Percentiles rank a stretch among this genome's conserved stretches.
Conservation (phyloP, 2,113 vertebrate genomes). For the Neodontobutis hainanensis region DNA sequence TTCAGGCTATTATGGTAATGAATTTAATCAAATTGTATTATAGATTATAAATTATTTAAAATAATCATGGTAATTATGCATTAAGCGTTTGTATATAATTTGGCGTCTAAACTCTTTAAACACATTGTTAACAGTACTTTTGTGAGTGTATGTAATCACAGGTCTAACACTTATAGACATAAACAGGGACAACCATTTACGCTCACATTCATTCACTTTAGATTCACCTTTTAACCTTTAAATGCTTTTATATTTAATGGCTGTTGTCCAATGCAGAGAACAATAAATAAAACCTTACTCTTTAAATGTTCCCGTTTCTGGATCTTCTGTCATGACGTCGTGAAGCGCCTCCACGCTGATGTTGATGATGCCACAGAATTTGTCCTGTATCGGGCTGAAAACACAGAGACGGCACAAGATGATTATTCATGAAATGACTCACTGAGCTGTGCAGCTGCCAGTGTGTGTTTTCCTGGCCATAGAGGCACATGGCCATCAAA, state of each 20-base stretch:
- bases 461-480: background rate
- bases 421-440: slow-evolving; percentile 6
- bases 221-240: background rate
- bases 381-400: slow-evolving; percentile 93
- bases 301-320: slow-evolving; percentile 90
- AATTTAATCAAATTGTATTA: no score
- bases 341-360: slow-evolving; percentile 93
- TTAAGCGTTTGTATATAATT: no score
- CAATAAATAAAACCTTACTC: slow-evolving; percentile 82
- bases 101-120: no score
- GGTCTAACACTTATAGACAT: background rate
- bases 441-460: slow-evolving; percentile 10
- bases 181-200: background rate
- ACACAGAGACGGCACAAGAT: slow-evolving; percentile 32
- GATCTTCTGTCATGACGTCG: slow-evolving; percentile 95
- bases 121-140: no score
- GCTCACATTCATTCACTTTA: background rate
- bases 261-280: background rate
- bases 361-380: slow-evolving; percentile 97
- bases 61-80: no score
- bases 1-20: no score
- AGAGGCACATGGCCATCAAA: slow-evolving; percentile 10
- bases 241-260: no score
- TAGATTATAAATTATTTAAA: no score
- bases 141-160: no score